Percentiles rank a stretch among this genome's conserved stretches.
Conservation (phyloP, 2,888 invertebrate species). For the Coleophora flavipennella region DNA sequence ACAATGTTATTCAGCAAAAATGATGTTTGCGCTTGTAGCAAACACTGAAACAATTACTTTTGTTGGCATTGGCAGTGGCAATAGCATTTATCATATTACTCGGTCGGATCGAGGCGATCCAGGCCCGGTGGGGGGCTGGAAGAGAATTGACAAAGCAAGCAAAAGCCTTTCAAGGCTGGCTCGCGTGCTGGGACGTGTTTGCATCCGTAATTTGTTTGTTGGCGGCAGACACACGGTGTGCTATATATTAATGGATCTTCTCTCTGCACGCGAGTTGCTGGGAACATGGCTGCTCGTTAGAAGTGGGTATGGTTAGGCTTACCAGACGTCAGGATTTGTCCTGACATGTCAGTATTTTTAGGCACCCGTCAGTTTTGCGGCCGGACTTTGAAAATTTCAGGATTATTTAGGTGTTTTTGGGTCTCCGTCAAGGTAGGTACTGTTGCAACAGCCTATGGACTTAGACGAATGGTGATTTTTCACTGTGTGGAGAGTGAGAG, state of each 20-base stretch:
- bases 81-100: slow-evolving; percentile 59
- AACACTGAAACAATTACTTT: slow-evolving; percentile 49
- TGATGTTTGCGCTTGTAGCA: slow-evolving; percentile 3
- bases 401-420: too few relatives aligned
- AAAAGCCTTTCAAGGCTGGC: slow-evolving; percentile 60
- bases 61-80: slow-evolving; percentile 59
- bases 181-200: slow-evolving; percentile 69
- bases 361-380: too few relatives aligned
- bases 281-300: slow-evolving; percentile 15
- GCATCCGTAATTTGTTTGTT: slow-evolving; percentile 71
- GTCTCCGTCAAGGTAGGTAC: too few relatives aligned
- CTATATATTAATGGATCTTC: slow-evolving; percentile 67
- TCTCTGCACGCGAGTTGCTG: slow-evolving; percentile 50
- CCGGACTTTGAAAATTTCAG: too few relatives aligned
- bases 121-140: slow-evolving; percentile 21
- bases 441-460: too few relatives aligned
- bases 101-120: slow-evolving; percentile 31
- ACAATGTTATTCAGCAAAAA: too few relatives aligned
- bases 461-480: too few relatives aligned
- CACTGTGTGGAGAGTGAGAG: too few relatives aligned
- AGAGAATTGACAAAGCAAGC: slow-evolving; percentile 63
- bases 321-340: too few relatives aligned
- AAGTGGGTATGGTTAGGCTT: too few relatives aligned
- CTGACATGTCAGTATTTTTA: too few relatives aligned
- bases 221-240: slow-evolving; percentile 40